Evolutionary conservation across 2,888 invertebrate genomes (phyloP), one percentile per base, ranked within the genome.

Genomic region (Noctua comes): DNA sequence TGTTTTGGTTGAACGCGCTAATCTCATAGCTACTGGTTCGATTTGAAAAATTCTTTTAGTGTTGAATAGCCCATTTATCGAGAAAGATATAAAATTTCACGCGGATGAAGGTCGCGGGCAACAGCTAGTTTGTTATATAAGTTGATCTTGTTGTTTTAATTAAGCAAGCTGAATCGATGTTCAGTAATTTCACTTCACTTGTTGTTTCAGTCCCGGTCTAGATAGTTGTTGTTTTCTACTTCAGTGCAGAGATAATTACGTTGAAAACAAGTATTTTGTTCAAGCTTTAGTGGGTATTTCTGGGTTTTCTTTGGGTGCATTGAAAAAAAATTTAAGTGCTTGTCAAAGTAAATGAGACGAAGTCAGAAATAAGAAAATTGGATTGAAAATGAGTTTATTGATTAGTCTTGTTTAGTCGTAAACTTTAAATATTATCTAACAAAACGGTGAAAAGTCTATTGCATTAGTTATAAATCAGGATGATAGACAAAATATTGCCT

Each of bases 81-180:
- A n/a, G n/a, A n/a, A n/a, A n/a, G n/a, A n/a, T n/a, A n/a, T n/a
- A n/a, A n/a, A n/a, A n/a, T n/a, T n/a, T n/a, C n/a, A n/a, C n/a
- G n/a, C n/a, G n/a, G n/a, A n/a, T n/a, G n/a, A n/a, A n/a, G n/a
- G n/a, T n/a, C n/a, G n/a, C n/a, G n/a, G n/a, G n/a, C n/a, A n/a
- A n/a, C n/a, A n/a, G n/a, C n/a, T n/a, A n/a, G n/a, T n/a, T n/a
- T n/a, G n/a, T 70, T 70, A 73, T 73, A 57, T 31, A 74, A 48
- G 27, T 71, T 51, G 36, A 10, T 59, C 48, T 57, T 36, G 68
- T 80, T 57, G 54, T 75, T 77, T 79, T 68, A 68, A 82, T 82
- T 74, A 72, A 65, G 57, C 70, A 36, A 78, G 54, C 59, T 74
- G 65, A 65, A 62, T 69, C 70, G 72, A 81, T 59, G 72, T 74